phyloP scores from a whole-genome alignment of 1,140 invertebrate species.

The Atta texana region DNA sequence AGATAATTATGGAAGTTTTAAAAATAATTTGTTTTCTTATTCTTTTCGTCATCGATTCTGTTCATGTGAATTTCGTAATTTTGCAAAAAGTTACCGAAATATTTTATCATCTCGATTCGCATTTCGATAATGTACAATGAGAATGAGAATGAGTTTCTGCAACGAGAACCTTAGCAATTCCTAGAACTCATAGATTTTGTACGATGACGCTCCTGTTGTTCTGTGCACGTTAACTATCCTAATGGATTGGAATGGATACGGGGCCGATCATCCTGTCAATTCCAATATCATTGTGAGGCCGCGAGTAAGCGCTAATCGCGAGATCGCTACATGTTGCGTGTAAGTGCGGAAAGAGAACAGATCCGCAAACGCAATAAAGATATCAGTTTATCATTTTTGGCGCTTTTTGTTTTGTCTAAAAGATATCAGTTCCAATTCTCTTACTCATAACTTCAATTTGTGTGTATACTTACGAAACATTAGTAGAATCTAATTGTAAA shows the following conservation, averaged over 20 bases:
- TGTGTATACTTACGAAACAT: no score
- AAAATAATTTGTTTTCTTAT: neutral
- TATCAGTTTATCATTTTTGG: neutral
- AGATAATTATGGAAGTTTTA: neutral
- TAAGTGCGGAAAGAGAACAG: constrained; percentile 1
- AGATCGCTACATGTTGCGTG: neutral
- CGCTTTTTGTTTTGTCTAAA: neutral
- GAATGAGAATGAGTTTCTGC: neutral
- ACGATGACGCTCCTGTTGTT: constrained; percentile 16
- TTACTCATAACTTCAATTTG: neutral
- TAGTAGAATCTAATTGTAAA: no score
- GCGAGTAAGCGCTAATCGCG: neutral
- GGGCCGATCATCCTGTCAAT: constrained; percentile 49
- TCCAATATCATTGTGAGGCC: constrained; percentile 36
- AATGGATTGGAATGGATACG: constrained; percentile 59
- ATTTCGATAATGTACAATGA: neutral
- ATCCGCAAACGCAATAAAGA: neutral
- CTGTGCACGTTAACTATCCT: constrained; percentile 43
- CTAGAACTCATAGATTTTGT: constrained; percentile 33
- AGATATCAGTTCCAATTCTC: neutral
- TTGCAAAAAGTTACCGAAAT: neutral
- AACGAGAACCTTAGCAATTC: constrained; percentile 12
- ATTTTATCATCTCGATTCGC: neutral
- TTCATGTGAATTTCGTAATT: neutral
- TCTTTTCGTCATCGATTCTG: neutral